Evolutionary conservation across 2,888 invertebrate species (phyloP), one percentile per base, ranked within the genome.

Genomic region (Trisateles emortualis): DNA sequence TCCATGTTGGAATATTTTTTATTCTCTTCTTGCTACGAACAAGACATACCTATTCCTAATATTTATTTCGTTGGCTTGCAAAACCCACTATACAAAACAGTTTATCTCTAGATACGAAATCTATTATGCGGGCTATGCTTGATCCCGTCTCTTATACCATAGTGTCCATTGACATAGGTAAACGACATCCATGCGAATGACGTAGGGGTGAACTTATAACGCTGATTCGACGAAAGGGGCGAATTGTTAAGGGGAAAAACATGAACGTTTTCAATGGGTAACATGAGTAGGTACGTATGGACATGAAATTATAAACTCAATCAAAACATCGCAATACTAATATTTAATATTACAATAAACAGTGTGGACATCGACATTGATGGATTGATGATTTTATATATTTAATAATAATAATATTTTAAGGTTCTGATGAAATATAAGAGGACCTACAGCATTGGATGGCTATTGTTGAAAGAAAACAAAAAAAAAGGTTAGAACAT

Each of bases 111-210:
- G 8, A 33, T 33, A 33, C n/a, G 36, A 36, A 19, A 36, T 36
- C 9, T 19, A 33, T 33, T 26, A 33, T n/a, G 11, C 11, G 3
- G 2, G 30, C 14, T 26, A 33, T n/a, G 11, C 11, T 6, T 3
- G 30, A 14, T 14, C 2, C 14, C 13, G 14, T 22, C 29, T 1
- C 10, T 14, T 6, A 29, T 41, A 3, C 24, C 2, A 16, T 32
- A 29, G 14, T 22, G 22, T 43, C 29, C 35, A 35, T 44, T 48
- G 53, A 54, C 26, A 13, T 44, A 47, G 42, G 52, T 52, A 42
- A 48, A 49, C 39, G 44, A 49, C 40, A 48, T 35, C 33, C 30
- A 33, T 53, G 47, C 42, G 24, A 29, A 19, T 54, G 48, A 54
- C 43, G 38, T 44, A 40, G 30, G 32, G 44, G 39, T 30, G 51